Conservation (phyloP, 2,113 vertebrate genomes). For the Mionectes macconnelli region DNA sequence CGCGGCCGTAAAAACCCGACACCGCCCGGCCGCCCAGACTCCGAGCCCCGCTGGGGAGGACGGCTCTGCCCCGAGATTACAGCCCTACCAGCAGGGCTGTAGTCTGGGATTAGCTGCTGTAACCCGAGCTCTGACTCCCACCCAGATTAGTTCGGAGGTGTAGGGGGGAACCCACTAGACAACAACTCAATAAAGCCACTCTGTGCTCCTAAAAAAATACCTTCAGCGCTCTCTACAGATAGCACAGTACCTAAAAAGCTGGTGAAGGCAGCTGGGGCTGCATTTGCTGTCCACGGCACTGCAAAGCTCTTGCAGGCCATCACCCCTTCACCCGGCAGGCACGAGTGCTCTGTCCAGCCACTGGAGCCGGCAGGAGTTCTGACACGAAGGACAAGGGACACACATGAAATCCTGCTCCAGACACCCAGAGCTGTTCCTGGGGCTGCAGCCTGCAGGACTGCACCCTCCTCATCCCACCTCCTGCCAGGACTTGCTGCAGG, state of each 20-base stretch:
- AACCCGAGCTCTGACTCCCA: not conserved
- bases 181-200: not conserved
- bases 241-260: not conserved
- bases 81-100: not conserved
- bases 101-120: not conserved
- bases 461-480: not conserved
- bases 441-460: not conserved
- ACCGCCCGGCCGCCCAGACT: not conserved
- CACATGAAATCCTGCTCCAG: not conserved
- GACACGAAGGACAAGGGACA: not conserved
- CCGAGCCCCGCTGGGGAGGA: not conserved
- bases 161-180: not conserved
- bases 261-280: not conserved
- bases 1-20: not conserved
- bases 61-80: not conserved
- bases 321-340: not conserved
- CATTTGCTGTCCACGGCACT: rapidly evolving
- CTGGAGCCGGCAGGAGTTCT: not conserved
- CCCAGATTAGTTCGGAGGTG: not conserved
- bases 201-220: not conserved
- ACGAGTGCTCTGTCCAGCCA: rapidly evolving
- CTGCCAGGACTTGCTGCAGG: rapidly evolving
- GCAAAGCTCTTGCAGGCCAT: not conserved
- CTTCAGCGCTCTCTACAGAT: constrained; percentile 15
- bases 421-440: not conserved